Evolutionary conservation across 1,140 invertebrate genomes (phyloP), one percentile per base, ranked within the genome.

Genomic region (Zophobas morio): DNA sequence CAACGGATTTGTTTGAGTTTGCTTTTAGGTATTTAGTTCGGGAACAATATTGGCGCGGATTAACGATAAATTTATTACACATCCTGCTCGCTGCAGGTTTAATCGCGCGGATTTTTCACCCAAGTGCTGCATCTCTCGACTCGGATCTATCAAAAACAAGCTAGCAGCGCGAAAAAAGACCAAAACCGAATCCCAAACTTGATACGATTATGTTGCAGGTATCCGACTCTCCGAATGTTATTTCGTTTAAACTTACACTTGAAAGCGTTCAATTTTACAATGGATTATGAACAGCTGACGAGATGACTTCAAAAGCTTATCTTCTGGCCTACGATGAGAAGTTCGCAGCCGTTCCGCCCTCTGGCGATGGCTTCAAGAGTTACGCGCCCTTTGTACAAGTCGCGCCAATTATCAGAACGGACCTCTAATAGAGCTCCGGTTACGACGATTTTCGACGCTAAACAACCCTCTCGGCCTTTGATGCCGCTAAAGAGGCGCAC

Each of bases 241-340:
- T 54, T 56, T n/a, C 46, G 46, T 73, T 73, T 73, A 53, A 73
- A 73, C 35, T 53, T 56, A 72, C 71, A 66, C 60, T 73, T 56
- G 71, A 54, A 73, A 54, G 71, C 71, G 49, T 54, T 56, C 71
- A 73, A 73, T 54, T 73, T 73, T 39, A 73, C 71, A 37, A 73
- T 73, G 49, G 37, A 73, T 73, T 73, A 73, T 73, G 54, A 73
- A 73, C 71, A 73, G 71, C 39, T 35, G 71, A 73, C 71, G 71
- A 56, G 71, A 73, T 73, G 49, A 73, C 71, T 73, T 73, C 71
- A 73, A 73, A 72, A 73, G 71, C 71, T 73, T 73, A 73, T 73
- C 49, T 73, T 73, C 34, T 72, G 70, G 20, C 20, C 20, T 20
- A 20, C 47, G 40, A 66, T 66, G 37, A 66, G 60, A 66, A 66